These are phyloP conservation scores for Telmatochromis brachygnathus DNA, from an alignment of 2,113 vertebrate species.

Conservation along the genomic window DNA sequence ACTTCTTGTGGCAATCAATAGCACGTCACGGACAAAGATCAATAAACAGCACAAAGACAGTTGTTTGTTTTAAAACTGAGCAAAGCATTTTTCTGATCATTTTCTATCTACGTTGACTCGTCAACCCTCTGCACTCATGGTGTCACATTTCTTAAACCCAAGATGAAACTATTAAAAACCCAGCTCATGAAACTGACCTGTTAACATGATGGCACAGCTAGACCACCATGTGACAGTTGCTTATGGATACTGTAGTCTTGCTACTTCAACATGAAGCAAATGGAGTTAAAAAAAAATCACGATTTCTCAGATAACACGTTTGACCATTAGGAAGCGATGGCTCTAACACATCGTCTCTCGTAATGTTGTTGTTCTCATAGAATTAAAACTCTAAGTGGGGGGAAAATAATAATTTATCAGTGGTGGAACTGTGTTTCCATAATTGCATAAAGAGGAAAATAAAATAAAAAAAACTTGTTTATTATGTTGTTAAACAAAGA, in stretches of 20 bases:
- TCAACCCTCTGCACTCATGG: not conserved
- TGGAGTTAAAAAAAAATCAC: not conserved
- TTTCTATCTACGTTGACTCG: not conserved
- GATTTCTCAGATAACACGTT: not conserved
- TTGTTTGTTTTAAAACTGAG: not conserved
- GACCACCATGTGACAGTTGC: not conserved
- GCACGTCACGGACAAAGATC: fast-evolving
- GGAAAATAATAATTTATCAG: fast-evolving
- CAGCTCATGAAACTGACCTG: not conserved
- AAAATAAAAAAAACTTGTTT: fast-evolving
- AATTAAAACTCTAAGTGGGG: not conserved
- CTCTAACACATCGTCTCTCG: not conserved
- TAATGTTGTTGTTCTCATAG: not conserved
- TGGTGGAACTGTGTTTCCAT: fast-evolving
- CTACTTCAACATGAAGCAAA: not conserved
- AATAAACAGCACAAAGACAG: fast-evolving
- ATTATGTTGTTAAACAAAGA: not conserved
- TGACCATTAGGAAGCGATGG: not conserved
- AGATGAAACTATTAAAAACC: fast-evolving
- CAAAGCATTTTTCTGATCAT: not conserved
- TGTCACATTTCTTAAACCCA: not conserved
- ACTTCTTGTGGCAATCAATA: not conserved
- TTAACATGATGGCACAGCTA: too few species aligned
- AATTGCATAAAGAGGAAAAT: not conserved
- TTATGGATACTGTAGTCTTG: not conserved